These are phyloP conservation scores for Lutra lutra DNA, from an alignment of 2,797 vertebrate species.

Conservation along the genomic window DNA sequence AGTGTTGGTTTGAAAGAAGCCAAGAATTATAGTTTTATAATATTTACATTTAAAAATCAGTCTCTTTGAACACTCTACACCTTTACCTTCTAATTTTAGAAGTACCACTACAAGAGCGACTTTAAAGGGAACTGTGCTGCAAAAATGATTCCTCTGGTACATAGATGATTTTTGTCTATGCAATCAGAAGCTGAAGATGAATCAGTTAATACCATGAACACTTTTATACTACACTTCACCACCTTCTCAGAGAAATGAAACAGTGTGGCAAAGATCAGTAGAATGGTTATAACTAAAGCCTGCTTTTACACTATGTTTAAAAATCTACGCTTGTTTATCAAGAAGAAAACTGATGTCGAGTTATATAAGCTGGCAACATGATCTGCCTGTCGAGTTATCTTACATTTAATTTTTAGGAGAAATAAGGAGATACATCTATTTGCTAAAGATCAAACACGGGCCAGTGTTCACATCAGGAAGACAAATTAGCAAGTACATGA, in stretches of 20 bases:
- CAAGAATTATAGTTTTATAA: not conserved
- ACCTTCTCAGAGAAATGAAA: not conserved
- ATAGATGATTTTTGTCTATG: not conserved
- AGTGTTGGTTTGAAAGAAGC: not conserved
- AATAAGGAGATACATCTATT: not conserved
- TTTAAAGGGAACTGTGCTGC: not conserved
- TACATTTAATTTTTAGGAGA: conserved; percentile 19
- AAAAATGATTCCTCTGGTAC: not conserved
- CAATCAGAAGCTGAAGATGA: not conserved
- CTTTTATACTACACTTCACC: not conserved
- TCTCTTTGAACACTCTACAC: not conserved
- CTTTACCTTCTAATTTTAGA: conserved; percentile 2
- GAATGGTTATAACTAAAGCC: not conserved
- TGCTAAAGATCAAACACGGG: not conserved
- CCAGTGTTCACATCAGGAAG: not conserved
- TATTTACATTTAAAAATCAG: not conserved
- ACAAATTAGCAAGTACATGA: not conserved
- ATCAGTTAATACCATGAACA: not conserved
- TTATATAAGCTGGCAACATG: not conserved
- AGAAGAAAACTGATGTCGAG: not conserved
- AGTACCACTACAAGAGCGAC: not conserved
- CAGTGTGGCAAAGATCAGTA: not conserved
- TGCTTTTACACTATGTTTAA: not conserved
- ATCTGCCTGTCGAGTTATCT: not conserved
- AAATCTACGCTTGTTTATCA: not conserved